Evolutionary conservation across 2,797 vertebrate species (phyloP).

Genomic region (Spatula clypeata): DNA sequence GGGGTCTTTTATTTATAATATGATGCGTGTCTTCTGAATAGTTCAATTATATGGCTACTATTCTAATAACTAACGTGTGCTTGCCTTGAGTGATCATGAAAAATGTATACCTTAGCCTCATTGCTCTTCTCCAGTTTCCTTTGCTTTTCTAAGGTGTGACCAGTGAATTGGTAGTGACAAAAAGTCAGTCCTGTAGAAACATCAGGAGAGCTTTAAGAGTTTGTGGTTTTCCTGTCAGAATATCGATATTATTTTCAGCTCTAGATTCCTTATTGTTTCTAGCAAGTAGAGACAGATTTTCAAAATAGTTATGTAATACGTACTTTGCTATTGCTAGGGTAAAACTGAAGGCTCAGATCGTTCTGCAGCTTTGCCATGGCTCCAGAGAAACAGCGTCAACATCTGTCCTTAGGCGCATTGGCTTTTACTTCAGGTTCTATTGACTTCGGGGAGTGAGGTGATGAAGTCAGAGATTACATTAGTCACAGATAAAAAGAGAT

Average conservation of each 20-base stretch:
- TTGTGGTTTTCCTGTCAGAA: neutral
- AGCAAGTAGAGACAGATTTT: neutral
- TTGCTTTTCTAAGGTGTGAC: neutral
- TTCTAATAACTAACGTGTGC: neutral
- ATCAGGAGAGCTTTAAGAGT: neutral
- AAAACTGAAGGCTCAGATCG: neutral
- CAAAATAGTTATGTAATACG: neutral
- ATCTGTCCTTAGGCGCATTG: neutral
- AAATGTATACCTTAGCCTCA: neutral
- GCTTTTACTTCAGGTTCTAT: neutral
- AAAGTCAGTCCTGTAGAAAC: neutral
- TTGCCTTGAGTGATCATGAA: neutral
- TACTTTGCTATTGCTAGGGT: neutral
- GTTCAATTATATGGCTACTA: too few species aligned
- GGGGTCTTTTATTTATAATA: neutral
- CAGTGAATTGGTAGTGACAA: neutral
- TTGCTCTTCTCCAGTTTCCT: neutral
- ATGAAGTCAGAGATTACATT: neutral
- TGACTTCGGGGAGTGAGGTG: neutral
- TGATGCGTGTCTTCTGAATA: neutral
- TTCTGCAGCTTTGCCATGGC: neutral
- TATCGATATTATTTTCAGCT: neutral
- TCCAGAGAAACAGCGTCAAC: fast-evolving
- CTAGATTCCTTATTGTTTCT: neutral
- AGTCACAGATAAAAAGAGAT: neutral